These are phyloP conservation scores for Teinopalpus imperialis DNA, from an alignment of 2,888 invertebrate genomes.

Conservation along the genomic window DNA sequence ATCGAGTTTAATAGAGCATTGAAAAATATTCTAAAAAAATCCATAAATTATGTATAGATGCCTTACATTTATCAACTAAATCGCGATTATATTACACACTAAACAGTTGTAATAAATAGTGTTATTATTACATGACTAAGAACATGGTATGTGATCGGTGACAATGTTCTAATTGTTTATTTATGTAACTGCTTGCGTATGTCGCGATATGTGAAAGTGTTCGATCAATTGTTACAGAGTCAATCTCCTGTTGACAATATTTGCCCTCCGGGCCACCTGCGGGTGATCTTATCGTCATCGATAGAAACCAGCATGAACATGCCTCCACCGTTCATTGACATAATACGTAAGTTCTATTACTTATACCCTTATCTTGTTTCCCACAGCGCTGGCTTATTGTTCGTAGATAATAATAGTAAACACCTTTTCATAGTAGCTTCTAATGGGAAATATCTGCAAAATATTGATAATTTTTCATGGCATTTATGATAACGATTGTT, in stretches of 20 bases:
- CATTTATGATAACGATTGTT: no score
- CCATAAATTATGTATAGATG: conserved; percentile 13
- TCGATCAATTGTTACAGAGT: conserved; percentile 56
- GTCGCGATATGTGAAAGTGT: conserved; percentile 51
- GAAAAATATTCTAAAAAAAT: conserved; percentile 11
- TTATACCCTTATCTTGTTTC: conserved; percentile 10
- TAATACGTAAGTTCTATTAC: conserved; percentile 50
- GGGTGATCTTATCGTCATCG: conserved; percentile 64
- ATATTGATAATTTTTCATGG: no score
- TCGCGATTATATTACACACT: neutral
- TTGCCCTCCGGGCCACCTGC: conserved; percentile 58
- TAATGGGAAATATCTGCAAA: no score
- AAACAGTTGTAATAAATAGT: conserved; percentile 38
- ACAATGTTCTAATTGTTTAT: conserved; percentile 55
- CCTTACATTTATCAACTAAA: conserved; percentile 1
- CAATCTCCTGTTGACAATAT: conserved; percentile 58
- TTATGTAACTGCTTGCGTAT: conserved; percentile 58
- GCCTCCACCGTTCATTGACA: conserved; percentile 64
- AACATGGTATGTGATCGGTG: conserved; percentile 44
- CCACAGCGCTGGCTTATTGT: conserved; percentile 3
- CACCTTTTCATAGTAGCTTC: no score
- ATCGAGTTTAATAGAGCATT: neutral
- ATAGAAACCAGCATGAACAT: conserved; percentile 55
- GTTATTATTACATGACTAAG: conserved; percentile 42
- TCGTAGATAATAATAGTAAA: no score